Evolutionary conservation across 2,888 invertebrate genomes (phyloP).

Genomic region (Xestia xanthographa): DNA sequence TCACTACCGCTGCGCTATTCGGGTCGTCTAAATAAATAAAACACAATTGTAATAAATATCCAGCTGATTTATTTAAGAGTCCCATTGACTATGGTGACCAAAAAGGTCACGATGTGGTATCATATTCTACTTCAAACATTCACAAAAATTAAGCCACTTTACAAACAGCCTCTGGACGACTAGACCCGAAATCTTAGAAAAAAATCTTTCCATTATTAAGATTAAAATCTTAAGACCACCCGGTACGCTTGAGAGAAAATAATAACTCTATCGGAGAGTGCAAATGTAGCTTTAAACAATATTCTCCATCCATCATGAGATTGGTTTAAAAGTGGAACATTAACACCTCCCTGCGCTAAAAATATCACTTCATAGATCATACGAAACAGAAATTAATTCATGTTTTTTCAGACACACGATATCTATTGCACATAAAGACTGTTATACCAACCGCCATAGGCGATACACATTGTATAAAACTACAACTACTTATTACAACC

Average conservation of each 20-base stretch:
- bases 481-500: conserved; percentile 58
- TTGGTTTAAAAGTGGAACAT: conserved; percentile 51
- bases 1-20: too few species aligned
- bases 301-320: conserved; percentile 49
- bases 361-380: conserved; percentile 54
- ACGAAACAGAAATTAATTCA: conserved; percentile 49
- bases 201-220: conserved; percentile 26
- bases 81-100: too few species aligned
- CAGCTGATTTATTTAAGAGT: not conserved
- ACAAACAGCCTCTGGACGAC: not conserved
- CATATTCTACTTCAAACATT: too few species aligned
- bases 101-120: not conserved
- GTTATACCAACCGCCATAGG: conserved; percentile 49
- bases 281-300: conserved; percentile 43
- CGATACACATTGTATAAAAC: conserved; percentile 45
- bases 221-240: conserved; percentile 49
- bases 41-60: not conserved
- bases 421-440: conserved; percentile 49
- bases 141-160: not conserved
- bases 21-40: too few species aligned
- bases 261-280: conserved; percentile 25
- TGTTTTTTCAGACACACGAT: conserved; percentile 31
- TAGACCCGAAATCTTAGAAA: not conserved
- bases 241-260: conserved; percentile 31
- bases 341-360: conserved; percentile 58